Conservation (phyloP, 1,140 invertebrate genomes). For the Drosophila micromelanica region DNA sequence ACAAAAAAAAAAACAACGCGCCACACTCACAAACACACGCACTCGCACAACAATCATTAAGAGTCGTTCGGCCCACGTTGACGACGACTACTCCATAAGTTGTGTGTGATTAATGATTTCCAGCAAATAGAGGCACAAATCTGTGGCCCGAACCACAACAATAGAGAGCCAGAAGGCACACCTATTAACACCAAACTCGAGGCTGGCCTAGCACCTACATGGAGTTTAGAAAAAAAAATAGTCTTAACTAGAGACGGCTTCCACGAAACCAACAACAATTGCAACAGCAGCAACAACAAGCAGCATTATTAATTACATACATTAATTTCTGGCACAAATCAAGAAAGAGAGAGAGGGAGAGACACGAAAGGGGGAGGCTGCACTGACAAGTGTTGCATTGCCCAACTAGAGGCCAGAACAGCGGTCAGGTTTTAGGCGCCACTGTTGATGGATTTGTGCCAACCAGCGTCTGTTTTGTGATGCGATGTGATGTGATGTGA, state of each 20-base stretch:
- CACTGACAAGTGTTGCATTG: conserved; percentile 73
- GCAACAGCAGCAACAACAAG: conserved; percentile 22
- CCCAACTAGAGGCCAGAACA: conserved; percentile 4
- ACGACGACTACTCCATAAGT: conserved; percentile 39
- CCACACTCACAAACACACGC: conserved; percentile 20
- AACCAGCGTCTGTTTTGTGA: conserved; percentile 26
- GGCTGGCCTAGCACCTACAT: conserved; percentile 49
- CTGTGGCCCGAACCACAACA: conserved; percentile 62
- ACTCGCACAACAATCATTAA: conserved; percentile 50
- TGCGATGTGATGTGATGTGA: conserved; percentile 67
- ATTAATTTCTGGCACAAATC: conserved; percentile 73
- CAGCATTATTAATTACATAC: conserved; percentile 80
- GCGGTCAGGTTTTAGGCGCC: conserved; percentile 67
- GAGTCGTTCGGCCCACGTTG: conserved; percentile 47
- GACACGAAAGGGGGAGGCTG: conserved; percentile 15
- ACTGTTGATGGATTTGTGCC: conserved; percentile 82
- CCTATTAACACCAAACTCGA: conserved; percentile 71
- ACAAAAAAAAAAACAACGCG: conserved; percentile 36
- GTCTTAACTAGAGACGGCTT: conserved; percentile 31
- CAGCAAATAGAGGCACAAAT: conserved; percentile 64
- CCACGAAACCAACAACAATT: conserved; percentile 55
- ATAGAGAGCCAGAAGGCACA: conserved; percentile 61
- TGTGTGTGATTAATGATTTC: conserved; percentile 70
- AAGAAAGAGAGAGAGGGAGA: conserved; percentile 12
- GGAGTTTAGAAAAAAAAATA: conserved; percentile 5